These are phyloP conservation scores for Aphrophora alni DNA, from an alignment of 2,888 invertebrate genomes.

Conservation along the genomic window DNA sequence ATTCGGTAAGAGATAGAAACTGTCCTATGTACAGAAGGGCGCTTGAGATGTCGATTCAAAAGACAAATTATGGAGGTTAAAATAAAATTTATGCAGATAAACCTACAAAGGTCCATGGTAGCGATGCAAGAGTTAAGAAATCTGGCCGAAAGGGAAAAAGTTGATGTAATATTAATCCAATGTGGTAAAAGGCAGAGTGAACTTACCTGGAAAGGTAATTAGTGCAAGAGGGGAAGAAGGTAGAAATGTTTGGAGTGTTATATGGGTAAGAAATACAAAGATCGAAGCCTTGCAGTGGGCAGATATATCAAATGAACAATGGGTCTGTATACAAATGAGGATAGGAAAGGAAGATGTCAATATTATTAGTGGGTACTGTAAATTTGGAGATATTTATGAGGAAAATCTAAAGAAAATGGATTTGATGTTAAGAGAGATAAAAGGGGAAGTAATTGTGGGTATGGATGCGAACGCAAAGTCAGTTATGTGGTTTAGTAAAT, in stretches of 20 bases:
- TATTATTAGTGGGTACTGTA: not conserved
- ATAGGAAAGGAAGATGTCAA: not conserved
- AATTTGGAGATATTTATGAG: not conserved
- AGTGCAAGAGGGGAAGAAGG: not conserved
- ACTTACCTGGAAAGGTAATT: not conserved
- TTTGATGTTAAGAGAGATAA: not conserved
- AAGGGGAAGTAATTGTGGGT: not conserved
- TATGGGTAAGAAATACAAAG: not conserved
- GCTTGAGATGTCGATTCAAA: not conserved
- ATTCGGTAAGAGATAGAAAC: not conserved
- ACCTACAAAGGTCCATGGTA: not conserved
- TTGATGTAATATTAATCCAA: not conserved
- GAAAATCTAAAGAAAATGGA: not conserved
- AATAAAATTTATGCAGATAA: not conserved
- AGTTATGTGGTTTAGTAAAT: not conserved
- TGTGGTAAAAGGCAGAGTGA: not conserved
- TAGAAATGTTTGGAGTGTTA: not conserved
- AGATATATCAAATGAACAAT: not conserved
- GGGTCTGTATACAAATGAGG: not conserved
- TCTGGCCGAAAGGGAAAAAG: not conserved
- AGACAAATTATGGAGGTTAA: not conserved
- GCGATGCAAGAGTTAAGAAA: not conserved
- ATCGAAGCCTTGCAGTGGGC: not conserved
- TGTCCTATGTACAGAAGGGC: not conserved
- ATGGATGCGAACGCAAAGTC: not conserved